Evolutionary conservation across 2,113 vertebrate genomes (phyloP).

Genomic region (Paramormyrops kingsleyae): DNA sequence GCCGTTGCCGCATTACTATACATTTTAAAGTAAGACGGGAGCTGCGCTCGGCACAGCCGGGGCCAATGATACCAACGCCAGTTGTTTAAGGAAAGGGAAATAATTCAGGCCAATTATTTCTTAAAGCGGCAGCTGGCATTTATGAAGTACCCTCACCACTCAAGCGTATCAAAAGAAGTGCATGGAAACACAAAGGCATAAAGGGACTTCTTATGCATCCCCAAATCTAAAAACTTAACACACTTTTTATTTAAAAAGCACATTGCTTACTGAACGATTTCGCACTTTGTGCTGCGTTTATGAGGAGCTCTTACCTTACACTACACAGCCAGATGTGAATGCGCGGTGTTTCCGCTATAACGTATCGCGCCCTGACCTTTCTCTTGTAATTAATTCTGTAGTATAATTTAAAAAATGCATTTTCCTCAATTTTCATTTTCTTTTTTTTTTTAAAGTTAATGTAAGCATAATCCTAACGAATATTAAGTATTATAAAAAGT

Average conservation of each 20-base stretch:
- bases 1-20: constrained; percentile 2
- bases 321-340: background rate
- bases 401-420: background rate
- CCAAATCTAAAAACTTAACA: background rate
- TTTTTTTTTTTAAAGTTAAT: background rate
- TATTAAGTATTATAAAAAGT: background rate
- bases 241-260: background rate
- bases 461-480: too few relatives aligned
- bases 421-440: background rate
- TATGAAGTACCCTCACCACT: background rate
- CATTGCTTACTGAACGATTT: background rate
- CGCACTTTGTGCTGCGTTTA: background rate
- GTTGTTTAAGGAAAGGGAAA: constrained; percentile 32
- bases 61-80: constrained; percentile 26
- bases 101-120: constrained; percentile 37
- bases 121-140: constrained; percentile 31
- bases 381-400: background rate
- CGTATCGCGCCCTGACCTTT: background rate
- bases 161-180: background rate
- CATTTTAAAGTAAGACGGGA: background rate
- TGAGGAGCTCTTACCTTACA: background rate
- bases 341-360: background rate
- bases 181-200: background rate
- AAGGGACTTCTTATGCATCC: background rate
- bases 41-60: constrained; percentile 15